These are phyloP conservation scores for Tineola bisselliella DNA, from an alignment of 2,888 invertebrate genomes.

Conservation along the genomic window DNA sequence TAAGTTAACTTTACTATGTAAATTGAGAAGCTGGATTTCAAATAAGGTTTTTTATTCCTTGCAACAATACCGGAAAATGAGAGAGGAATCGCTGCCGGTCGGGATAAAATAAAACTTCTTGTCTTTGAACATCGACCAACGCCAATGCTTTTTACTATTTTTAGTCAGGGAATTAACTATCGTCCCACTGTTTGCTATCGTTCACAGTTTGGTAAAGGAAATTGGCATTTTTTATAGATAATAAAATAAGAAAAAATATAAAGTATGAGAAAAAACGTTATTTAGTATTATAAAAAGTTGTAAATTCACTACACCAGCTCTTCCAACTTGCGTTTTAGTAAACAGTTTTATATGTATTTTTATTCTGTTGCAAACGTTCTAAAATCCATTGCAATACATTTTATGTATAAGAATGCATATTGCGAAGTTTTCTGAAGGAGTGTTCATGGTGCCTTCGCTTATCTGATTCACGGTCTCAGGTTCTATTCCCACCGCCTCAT, in stretches of 20 bases:
- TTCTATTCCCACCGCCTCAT: neutral
- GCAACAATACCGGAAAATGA: conserved; percentile 31
- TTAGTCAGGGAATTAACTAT: neutral
- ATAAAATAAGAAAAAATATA: too few species aligned
- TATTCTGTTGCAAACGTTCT: neutral
- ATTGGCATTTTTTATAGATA: too few species aligned
- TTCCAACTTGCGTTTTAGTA: too few species aligned
- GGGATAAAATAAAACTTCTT: conserved; percentile 6
- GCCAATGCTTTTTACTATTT: neutral
- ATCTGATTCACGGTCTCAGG: neutral
- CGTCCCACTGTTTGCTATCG: too few species aligned
- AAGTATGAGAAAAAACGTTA: too few species aligned
- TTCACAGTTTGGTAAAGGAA: too few species aligned
- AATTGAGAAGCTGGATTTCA: neutral
- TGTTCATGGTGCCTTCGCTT: neutral
- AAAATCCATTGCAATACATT: neutral
- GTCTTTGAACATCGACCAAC: neutral
- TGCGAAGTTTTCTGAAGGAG: neutral
- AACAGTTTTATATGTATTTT: neutral
- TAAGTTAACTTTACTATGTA: neutral
- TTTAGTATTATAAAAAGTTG: too few species aligned
- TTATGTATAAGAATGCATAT: neutral
- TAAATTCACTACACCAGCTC: too few species aligned
- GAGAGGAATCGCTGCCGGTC: conserved; percentile 18
- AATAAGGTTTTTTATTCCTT: conserved; percentile 28